Base-by-base conservation (phyloP, 1,140 invertebrate genomes). In the Trichogramma pretiosum region DNA sequence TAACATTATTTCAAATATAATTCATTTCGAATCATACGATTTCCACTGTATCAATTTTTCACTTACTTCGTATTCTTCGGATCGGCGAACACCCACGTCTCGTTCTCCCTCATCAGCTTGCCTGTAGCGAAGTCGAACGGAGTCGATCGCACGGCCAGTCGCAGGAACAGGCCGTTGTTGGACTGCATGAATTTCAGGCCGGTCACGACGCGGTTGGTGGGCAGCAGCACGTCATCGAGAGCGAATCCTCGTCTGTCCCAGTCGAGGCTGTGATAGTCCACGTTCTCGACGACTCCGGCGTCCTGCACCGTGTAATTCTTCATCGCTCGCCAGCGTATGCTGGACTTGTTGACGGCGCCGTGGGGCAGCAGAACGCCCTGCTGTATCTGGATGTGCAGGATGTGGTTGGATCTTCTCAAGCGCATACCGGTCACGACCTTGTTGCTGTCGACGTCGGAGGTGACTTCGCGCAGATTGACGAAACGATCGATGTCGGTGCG, bases 361-460 rank as follows among this genome's bases (percentile, higher is more conserved):
- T 22, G 10, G 13, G 18, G 36, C n/a, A 38, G 14, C 23, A 38
- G 10, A 22, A 4, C 3, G 3, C 36, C 36, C 23, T 38, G 19
- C 14, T 38, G 36, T n/a, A 38, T 38, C 23, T 38, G 36, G 23
- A 38, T 38, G 14, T 38, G 36, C 10, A 38, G 5, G 3, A 38
- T 38, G n/a, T 38, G 17, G 7, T 38, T 38, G 2, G 10, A 22
- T 22, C 23, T 38, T 21, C 36, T 21, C 7, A 38, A 38, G 3
- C 36, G 2, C 9, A 38, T 13, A 22, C 36, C 36, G 11, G 36
- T 38, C 7, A 38, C 36, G 5, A 38, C 36, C 13, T 22, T 38
- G 36, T 3, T n/a, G 16, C 4, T 33, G 32, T 33, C n/a, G n/a
- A n/a, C n/a, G n/a, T n/a, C n/a, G n/a, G n/a, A n/a, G n/a, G n/a